Evolutionary conservation across 2,797 vertebrate species (phyloP), one percentile per base, ranked within the genome.

Genomic region (Xenentodon cancila): DNA sequence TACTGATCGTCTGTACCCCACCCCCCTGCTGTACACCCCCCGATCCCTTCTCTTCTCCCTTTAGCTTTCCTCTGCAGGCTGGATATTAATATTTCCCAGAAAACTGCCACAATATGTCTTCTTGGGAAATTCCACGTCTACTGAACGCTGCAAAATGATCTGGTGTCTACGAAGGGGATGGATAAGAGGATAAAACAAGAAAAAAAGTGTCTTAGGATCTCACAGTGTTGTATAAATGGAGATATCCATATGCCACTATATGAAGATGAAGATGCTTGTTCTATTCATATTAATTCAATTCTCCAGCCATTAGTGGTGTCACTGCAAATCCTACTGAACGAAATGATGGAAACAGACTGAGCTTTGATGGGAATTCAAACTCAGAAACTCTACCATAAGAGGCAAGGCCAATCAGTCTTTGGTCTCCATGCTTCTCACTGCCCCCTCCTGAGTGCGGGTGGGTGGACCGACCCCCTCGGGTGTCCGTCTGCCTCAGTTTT

Each of bases 51-150:
- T 75, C 62, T 53, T 73, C 74, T 66, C 66, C 63, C 69, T 84
- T 74, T 80, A 84, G 84, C 80, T 84, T 82, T 46, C 72, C 75
- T 82, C 73, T 82, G 61, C 64, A 64, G 81, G 81, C 84, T 90
- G 77, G 72, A 88, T 90, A 81, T 88, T 90, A 91, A 92, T 89
- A 88, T 88, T 89, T 92, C 88, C 88, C 85, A 79, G 85, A 90
- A 90, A 91, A 80, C 87, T 81, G 87, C 83, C 72, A 80, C 79
- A 75, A 91, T 92, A 85, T 70, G 67, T 92, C 90, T 91, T 91
- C 78, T 81, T 71, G 79, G 89, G 85, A 87, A 92, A 90, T 91
- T 91, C 89, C 88, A 68, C 21, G 1, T 79, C 79, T 88, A 64
- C 42, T 51, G 64, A 88, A 77, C 17, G 8, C 81, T 79, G 89